These are phyloP conservation scores for Ceratosolen fusciceps DNA, from an alignment of 1,140 invertebrate species.

Conservation along the genomic window DNA sequence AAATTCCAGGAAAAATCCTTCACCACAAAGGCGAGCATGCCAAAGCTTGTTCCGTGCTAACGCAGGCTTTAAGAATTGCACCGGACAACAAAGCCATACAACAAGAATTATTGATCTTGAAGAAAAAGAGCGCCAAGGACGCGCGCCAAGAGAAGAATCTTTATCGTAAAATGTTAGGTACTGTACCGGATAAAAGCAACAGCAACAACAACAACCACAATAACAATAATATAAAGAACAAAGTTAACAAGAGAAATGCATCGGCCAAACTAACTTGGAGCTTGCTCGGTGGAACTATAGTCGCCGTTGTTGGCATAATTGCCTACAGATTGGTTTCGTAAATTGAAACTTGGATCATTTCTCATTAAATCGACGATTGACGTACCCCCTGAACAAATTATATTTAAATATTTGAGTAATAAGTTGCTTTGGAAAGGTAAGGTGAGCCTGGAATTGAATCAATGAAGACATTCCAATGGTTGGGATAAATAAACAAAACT, in stretches of 20 bases:
- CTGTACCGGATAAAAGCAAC: slow-evolving; percentile 50
- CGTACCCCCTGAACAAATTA: slow-evolving; percentile 43
- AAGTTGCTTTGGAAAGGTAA: slow-evolving; percentile 12
- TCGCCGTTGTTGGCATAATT: slow-evolving; percentile 60
- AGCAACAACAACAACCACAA: too few relatives aligned
- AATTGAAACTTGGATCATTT: slow-evolving; percentile 53
- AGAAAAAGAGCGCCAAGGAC: slow-evolving; percentile 73
- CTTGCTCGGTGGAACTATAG: slow-evolving; percentile 64
- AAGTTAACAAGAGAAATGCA: slow-evolving; percentile 47
- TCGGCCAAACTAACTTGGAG: slow-evolving; percentile 60
- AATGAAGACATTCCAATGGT: slow-evolving; percentile 44
- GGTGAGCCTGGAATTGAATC: neutral
- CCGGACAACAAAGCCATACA: slow-evolving; percentile 74
- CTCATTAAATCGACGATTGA: slow-evolving; percentile 57
- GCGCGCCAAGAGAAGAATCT: slow-evolving; percentile 74
- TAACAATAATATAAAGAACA: slow-evolving; percentile 46
- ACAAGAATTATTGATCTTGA: slow-evolving; percentile 75
- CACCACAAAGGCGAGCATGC: slow-evolving; percentile 75
- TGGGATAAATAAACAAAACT: slow-evolving; percentile 41
- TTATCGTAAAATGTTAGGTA: slow-evolving; percentile 79
- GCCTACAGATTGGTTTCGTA: slow-evolving; percentile 63
- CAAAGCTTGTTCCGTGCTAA: slow-evolving; percentile 74
- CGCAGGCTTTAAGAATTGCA: slow-evolving; percentile 74
- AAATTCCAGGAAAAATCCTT: slow-evolving; percentile 73
- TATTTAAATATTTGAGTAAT: slow-evolving; percentile 16